Evolutionary conservation across 2,797 vertebrate genomes (phyloP).

Genomic region (Margarornis squamiger): DNA sequence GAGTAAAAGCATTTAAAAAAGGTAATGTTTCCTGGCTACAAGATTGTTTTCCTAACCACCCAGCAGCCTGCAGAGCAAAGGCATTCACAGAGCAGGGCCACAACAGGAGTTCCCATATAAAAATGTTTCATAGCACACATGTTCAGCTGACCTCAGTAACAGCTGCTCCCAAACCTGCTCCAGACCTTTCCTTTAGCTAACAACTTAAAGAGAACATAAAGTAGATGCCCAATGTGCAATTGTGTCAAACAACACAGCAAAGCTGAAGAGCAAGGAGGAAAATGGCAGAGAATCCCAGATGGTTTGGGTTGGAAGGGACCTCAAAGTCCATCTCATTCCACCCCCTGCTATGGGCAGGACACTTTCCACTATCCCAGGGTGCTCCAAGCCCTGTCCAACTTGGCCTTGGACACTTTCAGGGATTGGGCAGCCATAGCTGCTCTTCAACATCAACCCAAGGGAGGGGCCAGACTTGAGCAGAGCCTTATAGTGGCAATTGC

Average conservation of each 20-base stretch:
- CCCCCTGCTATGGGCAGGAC: not conserved
- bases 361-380: not conserved
- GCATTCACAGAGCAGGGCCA: not conserved
- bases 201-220: not conserved
- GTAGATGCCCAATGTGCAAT: rapidly evolving
- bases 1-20: not conserved
- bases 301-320: not conserved
- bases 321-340: not conserved
- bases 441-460: not conserved
- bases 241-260: not conserved
- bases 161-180: not conserved
- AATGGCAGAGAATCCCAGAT: not conserved
- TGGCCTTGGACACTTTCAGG: not conserved
- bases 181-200: not conserved
- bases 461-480: not conserved
- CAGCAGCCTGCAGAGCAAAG: not conserved
- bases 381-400: not conserved
- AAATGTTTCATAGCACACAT: rapidly evolving
- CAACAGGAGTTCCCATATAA: rapidly evolving
- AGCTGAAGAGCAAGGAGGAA: not conserved
- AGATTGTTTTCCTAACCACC: not conserved
- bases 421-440: not conserved
- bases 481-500: not conserved
- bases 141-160: rapidly evolving
- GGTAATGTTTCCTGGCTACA: not conserved